Evolutionary conservation across 2,113 vertebrate species (phyloP).

Genomic region (Otocyon megalotis): DNA sequence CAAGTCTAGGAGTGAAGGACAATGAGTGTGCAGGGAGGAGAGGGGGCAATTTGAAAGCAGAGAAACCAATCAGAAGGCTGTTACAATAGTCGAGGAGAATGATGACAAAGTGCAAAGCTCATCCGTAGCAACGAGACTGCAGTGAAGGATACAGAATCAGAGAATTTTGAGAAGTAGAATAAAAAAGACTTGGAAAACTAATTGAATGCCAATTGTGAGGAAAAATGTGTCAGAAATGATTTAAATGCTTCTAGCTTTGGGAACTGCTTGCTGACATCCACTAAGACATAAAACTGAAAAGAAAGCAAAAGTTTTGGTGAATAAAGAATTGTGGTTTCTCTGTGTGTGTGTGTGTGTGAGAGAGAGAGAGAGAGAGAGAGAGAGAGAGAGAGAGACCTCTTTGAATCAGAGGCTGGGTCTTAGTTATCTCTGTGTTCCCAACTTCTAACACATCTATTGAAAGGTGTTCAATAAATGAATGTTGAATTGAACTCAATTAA

Average conservation of each 20-base stretch:
- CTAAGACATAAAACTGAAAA: background rate
- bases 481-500: conserved; percentile 70
- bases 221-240: background rate
- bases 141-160: background rate
- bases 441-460: conserved; percentile 4
- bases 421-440: conserved; percentile 5
- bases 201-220: background rate
- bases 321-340: background rate
- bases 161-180: conserved; percentile 19
- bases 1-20: background rate
- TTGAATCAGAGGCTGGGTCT: background rate
- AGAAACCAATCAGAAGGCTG: background rate
- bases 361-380: too few relatives aligned
- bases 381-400: background rate
- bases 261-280: background rate
- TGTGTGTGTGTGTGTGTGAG: background rate
- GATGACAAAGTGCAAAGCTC: background rate
- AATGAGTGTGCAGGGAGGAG: background rate
- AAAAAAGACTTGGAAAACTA: conserved; percentile 14
- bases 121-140: background rate
- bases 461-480: conserved; percentile 66
- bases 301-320: background rate
- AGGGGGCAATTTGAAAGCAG: background rate
- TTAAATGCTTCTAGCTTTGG: background rate
- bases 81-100: background rate